Percentiles rank a stretch among this genome's conserved stretches.
phyloP scores from a whole-genome alignment of 1,140 invertebrate species.

The Armadillidium nasatum region DNA sequence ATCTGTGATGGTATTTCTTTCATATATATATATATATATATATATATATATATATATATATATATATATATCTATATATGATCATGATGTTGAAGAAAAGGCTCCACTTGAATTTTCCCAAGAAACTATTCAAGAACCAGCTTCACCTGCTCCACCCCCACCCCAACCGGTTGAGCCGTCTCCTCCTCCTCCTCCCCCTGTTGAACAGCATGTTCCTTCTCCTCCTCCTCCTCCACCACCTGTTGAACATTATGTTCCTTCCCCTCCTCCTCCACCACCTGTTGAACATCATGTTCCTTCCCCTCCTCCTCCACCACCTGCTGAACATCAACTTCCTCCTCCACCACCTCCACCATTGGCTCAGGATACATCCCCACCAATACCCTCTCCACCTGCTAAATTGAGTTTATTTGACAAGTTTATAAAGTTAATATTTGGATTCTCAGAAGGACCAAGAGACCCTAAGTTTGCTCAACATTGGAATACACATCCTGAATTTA shows the following conservation, averaged over 20 bases:
- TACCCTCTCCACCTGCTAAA: neutral
- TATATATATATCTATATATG: too few relatives aligned
- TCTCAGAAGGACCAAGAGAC: slow-evolving; percentile 18
- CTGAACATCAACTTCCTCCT: neutral
- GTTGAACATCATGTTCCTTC: neutral
- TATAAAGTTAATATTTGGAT: slow-evolving; percentile 28
- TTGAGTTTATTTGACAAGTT: slow-evolving; percentile 3
- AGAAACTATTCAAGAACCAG: too few relatives aligned
- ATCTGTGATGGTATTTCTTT: too few relatives aligned
- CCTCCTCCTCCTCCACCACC: slow-evolving; percentile 6
- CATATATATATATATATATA: too few relatives aligned
- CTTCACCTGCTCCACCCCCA: too few relatives aligned
- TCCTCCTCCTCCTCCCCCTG: too few relatives aligned
- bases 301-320: neutral
- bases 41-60: too few relatives aligned
- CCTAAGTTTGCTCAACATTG: slow-evolving; percentile 32
- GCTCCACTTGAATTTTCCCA: neutral
- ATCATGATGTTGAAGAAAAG: neutral
- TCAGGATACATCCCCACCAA: neutral
- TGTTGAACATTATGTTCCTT: neutral
- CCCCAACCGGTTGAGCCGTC: neutral
- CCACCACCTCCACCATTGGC: neutral
- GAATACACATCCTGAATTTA: slow-evolving; percentile 35
- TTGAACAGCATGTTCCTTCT: neutral
- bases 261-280: slow-evolving; percentile 2